A percentile compares a stretch with the other conserved stretches of the same genome.
Conservation (phyloP, 2,113 vertebrate genomes). For the Siniperca chuatsi region DNA sequence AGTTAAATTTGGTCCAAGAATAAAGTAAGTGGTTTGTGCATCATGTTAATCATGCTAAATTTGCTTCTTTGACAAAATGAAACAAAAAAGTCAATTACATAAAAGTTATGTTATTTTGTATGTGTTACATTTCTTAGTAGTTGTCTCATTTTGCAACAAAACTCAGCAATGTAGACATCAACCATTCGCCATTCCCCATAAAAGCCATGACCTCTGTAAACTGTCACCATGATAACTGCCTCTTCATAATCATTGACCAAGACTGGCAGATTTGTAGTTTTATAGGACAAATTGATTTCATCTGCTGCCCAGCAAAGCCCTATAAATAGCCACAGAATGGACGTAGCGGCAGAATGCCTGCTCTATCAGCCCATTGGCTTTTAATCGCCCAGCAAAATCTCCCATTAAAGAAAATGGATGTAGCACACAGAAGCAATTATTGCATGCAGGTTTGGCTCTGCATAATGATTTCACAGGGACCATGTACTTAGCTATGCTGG, state of each 20-base stretch:
- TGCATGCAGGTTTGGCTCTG: constrained; percentile 57
- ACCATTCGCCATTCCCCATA: constrained; percentile 8
- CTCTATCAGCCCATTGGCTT: constrained; percentile 74
- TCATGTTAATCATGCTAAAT: background rate
- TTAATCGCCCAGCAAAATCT: constrained; percentile 78
- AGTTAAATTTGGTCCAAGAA: background rate
- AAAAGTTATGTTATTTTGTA: background rate
- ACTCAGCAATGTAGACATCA: constrained; percentile 21
- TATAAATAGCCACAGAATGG: constrained; percentile 71
- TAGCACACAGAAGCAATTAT: constrained; percentile 75
- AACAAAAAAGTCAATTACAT: background rate
- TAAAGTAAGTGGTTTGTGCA: background rate
- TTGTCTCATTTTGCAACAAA: constrained; percentile 20
- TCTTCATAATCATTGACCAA: constrained; percentile 52
- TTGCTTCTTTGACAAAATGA: background rate
- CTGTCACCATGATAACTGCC: constrained; percentile 31
- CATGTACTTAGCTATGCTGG: constrained; percentile 42
- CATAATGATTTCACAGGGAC: constrained; percentile 71
- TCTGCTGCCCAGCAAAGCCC: constrained; percentile 55
- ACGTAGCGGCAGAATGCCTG: constrained; percentile 53
- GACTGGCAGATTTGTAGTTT: constrained; percentile 54
- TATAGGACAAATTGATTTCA: constrained; percentile 68
- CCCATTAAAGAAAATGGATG: constrained; percentile 81
- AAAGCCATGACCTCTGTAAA: constrained; percentile 57
- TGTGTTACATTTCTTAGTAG: background rate